Percentiles rank a stretch among this genome's conserved stretches.
Evolutionary conservation across 53 echinoderm and acorn worm genomes (phyloP).

Genomic region (Pentamera pediparva): DNA sequence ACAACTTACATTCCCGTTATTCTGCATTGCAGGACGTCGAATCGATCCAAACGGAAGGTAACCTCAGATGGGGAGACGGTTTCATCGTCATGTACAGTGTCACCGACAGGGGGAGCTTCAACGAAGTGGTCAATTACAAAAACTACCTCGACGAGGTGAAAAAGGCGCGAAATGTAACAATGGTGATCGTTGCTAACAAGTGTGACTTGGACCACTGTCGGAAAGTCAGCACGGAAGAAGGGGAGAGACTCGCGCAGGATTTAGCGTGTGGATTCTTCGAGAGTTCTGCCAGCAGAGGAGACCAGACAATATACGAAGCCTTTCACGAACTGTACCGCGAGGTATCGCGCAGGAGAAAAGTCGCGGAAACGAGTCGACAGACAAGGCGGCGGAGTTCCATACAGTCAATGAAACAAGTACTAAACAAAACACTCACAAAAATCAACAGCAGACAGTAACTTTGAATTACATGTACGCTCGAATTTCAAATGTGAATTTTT

Average conservation of each 20-base stretch:
- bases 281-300: conserved; percentile 75
- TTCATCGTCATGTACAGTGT: conserved; percentile 92
- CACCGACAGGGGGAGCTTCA: conserved; percentile 84
- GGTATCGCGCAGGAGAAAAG: conserved; percentile 64
- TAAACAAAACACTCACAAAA: conserved; percentile 90
- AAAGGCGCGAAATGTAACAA: conserved; percentile 84
- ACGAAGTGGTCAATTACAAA: conserved; percentile 69
- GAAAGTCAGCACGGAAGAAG: conserved; percentile 79
- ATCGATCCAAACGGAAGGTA: conserved; percentile 76
- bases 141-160: conserved; percentile 83
- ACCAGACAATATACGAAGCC: conserved; percentile 66
- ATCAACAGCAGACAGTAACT: conserved; percentile 84
- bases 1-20: too few relatives aligned
- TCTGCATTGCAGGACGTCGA: conserved; percentile 57
- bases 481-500: too few relatives aligned
- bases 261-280: conserved; percentile 90
- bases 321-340: conserved; percentile 90
- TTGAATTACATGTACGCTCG: too few relatives aligned
- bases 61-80: conserved; percentile 95
- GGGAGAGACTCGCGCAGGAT: conserved; percentile 82
- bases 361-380: conserved; percentile 60
- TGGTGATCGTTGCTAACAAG: conserved; percentile 85
- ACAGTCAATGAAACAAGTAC: conserved; percentile 93
- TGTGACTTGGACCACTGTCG: conserved; percentile 84
- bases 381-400: conserved; percentile 79